These are phyloP conservation scores for Amphiura filiformis DNA, from an alignment of 35 echinoderm and acorn worm species.

Conservation along the genomic window DNA sequence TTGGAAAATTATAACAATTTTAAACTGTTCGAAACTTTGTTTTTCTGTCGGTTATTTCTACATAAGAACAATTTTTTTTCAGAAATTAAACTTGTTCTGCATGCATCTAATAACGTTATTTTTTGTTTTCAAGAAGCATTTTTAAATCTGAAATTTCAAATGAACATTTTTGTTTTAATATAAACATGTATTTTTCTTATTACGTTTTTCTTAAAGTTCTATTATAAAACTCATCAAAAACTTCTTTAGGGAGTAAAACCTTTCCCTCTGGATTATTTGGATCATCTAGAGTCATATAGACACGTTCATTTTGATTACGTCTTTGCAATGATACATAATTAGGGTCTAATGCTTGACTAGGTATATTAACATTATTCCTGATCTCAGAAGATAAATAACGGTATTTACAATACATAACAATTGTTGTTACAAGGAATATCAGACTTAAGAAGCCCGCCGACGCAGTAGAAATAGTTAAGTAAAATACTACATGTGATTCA, in stretches of 20 bases:
- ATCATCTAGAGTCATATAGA: not conserved
- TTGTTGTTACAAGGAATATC: not conserved
- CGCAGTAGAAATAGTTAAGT: not conserved
- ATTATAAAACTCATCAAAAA: constrained; percentile 2
- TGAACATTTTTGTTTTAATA: no score
- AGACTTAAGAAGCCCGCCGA: not conserved
- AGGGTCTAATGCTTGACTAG: not conserved
- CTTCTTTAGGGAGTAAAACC: not conserved
- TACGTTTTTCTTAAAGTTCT: not conserved
- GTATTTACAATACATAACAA: not conserved
- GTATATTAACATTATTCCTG: not conserved
- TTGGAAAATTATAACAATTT: no score
- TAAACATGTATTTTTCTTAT: not conserved
- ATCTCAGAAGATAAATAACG: not conserved
- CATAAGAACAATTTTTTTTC: no score
- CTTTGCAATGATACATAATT: constrained; percentile 1
- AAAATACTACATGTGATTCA: not conserved
- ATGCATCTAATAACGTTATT: no score
- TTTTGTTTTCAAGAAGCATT: no score
- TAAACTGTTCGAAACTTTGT: no score
- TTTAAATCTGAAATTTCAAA: no score
- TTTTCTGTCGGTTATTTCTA: no score
- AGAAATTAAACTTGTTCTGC: no score
- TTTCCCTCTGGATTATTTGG: constrained; percentile 4
- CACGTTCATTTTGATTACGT: not conserved